Base-by-base conservation (phyloP, 2,113 vertebrate species). In the Alexandromys fortis region DNA sequence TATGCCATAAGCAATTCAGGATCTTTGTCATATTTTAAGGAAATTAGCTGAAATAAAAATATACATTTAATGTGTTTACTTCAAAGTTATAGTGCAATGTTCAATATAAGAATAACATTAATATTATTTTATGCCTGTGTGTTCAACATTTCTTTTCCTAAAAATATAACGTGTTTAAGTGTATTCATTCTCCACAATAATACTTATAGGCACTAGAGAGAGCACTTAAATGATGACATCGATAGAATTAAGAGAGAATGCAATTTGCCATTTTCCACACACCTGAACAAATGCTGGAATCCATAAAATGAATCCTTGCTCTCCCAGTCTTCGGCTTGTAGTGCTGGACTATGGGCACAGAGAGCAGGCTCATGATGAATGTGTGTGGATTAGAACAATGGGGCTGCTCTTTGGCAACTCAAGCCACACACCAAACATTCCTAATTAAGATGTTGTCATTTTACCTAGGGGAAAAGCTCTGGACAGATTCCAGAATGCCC, bases 361-460 rank as follows among this genome's bases (percentile, higher is more conserved):
- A 22, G 28, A 89, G 52, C 8, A 30, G 28, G 67, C 42, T 8
- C 21, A 78, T 89, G 96, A 97, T 92, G 78, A 35, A 96, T 97
- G 92, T n/a, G 47, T 61, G 42, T 86, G 89, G 68, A 61, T 96
- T 98, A 96, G 89, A 97, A 97, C 86, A 97, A 97, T 89, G 90
- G 72, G 81, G 9, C 67, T 0, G 8, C 91, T 95, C 94, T 96
- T 88, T 86, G 92, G 94, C 91, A 95, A 83, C 47, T 96, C 52
- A 22, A 67, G 77, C 90, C 97, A 83, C 73, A 91, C 92, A 94
- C 96, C 89, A 97, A 97, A 96, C 91, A 92, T 79, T 97, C 89
- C 92, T 97, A 97, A 98, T 97, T 96, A 98, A 98, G 97, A 96
- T 92, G 96, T 97, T 98, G 97, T 98, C 96, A 92, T 97, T 94